Evolutionary conservation across 1,140 invertebrate genomes (phyloP), one percentile per base, ranked within the genome.

Genomic region (Nylanderia fulva): DNA sequence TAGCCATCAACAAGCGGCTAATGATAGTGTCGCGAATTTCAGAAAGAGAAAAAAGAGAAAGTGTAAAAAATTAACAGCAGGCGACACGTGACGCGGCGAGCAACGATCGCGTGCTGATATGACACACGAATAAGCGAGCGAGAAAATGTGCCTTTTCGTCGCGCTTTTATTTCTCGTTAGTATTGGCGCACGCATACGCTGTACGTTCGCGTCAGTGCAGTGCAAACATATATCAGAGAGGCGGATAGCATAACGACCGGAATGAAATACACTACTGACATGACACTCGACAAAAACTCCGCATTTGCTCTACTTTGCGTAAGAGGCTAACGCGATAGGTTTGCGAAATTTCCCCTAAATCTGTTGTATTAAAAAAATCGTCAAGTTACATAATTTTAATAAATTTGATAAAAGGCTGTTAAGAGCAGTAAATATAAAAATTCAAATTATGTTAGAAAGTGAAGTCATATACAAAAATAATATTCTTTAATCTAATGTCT

Each of bases 51-150:
- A 84, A 72, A 60, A 52, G 87, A 84, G 80, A 89, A 86, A 88
- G 64, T 86, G 79, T 86, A 85, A 89, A 89, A 88, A 89, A 88
- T 89, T 88, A 88, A 89, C 77, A 86, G 48, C 79, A 72, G 27
- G 42, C 83, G 39, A 60, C 88, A 85, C 87, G 87, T 89, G 86
- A 89, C 66, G 76, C 69, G 21, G 33, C 27, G 39, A 68, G 29
- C 54, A 39, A 66, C 66, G 87, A 89, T 89, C 87, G 88, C 88
- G 88, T 88, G 88, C 36, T 86, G 88, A 89, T 89, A 86, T 72
- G 42, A 60, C 45, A 29, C 56, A 88, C 79, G 42, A 60, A n/a
- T n/a, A n/a, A 54, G 36, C 69, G 52, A 79, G 82, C 45, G 71
- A 54, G 72, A 88, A 77, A 83, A 63, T 54, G 52, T 60, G 76